phyloP scores from a whole-genome alignment of 1,140 invertebrate genomes.

The Tribolium madens region DNA sequence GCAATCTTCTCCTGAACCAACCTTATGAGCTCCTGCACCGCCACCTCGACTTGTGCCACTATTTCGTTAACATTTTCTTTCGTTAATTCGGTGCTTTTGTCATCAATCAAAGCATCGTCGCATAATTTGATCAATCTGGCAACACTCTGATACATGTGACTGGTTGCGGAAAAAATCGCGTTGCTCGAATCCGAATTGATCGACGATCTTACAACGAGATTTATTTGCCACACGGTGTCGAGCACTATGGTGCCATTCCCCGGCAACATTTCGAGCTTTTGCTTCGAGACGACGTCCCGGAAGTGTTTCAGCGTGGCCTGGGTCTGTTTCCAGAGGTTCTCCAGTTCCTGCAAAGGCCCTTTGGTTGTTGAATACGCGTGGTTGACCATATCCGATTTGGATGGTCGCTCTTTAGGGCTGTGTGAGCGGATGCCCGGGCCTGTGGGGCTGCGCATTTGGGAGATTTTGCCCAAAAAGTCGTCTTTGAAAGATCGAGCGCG shows the following conservation, averaged over 20 bases:
- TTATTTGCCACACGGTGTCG: constrained; percentile 91
- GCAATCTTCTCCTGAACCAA: constrained; percentile 76
- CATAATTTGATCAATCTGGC: constrained; percentile 90
- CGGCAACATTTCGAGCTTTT: constrained; percentile 91
- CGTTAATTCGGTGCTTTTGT: constrained; percentile 74
- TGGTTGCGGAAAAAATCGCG: constrained; percentile 80
- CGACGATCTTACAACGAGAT: constrained; percentile 71
- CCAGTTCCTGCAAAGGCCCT: constrained; percentile 57
- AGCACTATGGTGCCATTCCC: constrained; percentile 93
- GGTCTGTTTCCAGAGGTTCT: constrained; percentile 60
- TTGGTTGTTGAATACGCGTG: constrained; percentile 9
- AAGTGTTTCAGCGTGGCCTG: constrained; percentile 68
- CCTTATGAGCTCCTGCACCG: constrained; percentile 77
- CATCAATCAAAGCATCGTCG: constrained; percentile 86
- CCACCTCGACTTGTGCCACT: constrained; percentile 81
- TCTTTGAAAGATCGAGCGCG: constrained; percentile 91
- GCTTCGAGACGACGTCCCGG: constrained; percentile 90
- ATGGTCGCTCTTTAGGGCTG: constrained; percentile 58
- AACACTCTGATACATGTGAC: constrained; percentile 87
- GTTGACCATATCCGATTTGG: constrained; percentile 42
- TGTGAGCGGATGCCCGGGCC: constrained; percentile 62
- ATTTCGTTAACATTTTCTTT: constrained; percentile 83
- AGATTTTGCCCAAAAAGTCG: constrained; percentile 89
- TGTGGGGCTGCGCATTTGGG: constrained; percentile 82
- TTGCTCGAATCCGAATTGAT: constrained; percentile 61